Evolutionary conservation across 2,888 invertebrate genomes (phyloP), one percentile per base, ranked within the genome.

Genomic region (Drosophila pseudotakahashii): DNA sequence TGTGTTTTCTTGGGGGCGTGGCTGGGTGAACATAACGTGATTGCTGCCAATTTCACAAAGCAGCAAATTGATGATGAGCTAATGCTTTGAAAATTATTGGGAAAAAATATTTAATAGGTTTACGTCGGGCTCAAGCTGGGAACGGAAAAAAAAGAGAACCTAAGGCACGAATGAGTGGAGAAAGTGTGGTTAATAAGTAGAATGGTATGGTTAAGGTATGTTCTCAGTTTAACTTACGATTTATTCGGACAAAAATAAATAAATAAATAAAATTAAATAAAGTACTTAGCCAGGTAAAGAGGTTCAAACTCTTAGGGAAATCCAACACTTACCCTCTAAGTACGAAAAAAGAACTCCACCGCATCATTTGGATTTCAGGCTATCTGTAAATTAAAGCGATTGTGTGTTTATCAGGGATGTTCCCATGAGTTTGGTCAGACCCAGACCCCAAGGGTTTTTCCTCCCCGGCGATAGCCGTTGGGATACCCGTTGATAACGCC

Each of bases 31-130:
- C 59, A 66, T 76, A 78, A 86, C 81, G 72, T 82, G 87, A 78
- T 87, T 81, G 70, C 78, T 75, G 82, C 69, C 81, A 79, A 78
- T 83, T 79, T 75, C 71, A 76, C 50, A 64, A 61, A 60, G 63
- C 64, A 81, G 62, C 76, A 78, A 83, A 69, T 81, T 81, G 66
- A 64, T 73, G 75, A 76, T 73, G 77, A 84, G 80, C 70, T 78
- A 79, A 78, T 79, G 75, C 72, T 63, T 72, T 67, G 51, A 64
- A 64, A 73, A 52, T 78, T 64, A 82, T 76, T 66, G 70, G 55
- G 32, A 50, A 61, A 57, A 71, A 72, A 72, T 73, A 48, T 58
- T 68, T 73, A 73, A 73, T 73, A 67, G 73, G 54, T 62, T 67
- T 73, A 61, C 44, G 63, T 53, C 61, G 57, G 34, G 53, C 55